These are phyloP conservation scores for Drosophila siamana DNA, from an alignment of 2,888 invertebrate genomes.

Conservation along the genomic window DNA sequence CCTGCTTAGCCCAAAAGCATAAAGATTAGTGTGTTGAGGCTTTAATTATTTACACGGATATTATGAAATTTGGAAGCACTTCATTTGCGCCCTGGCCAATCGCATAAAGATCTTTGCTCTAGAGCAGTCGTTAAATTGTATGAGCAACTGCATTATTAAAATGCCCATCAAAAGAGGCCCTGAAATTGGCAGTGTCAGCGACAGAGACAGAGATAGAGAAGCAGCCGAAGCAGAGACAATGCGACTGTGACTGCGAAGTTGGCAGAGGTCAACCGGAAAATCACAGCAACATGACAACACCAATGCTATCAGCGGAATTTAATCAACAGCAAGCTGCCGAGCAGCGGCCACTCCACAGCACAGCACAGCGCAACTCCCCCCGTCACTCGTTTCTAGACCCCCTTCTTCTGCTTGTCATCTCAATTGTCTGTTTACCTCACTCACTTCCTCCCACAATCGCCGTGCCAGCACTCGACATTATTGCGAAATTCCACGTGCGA, in stretches of 20 bases:
- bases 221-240: constrained; percentile 25
- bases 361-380: background rate
- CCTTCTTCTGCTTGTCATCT: background rate
- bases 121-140: constrained; percentile 42
- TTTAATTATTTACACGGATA: constrained; percentile 66
- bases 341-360: constrained; percentile 12
- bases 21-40: constrained; percentile 41
- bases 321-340: constrained; percentile 61
- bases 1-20: constrained; percentile 1
- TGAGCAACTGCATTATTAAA: constrained; percentile 68
- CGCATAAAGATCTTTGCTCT: constrained; percentile 1
- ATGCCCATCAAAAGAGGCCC: constrained; percentile 61
- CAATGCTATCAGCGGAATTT: constrained; percentile 72
- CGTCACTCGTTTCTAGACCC: background rate
- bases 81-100: constrained; percentile 42
- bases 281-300: constrained; percentile 66
- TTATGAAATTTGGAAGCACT: constrained; percentile 56
- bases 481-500: constrained; percentile 77
- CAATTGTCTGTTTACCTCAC: constrained; percentile 1
- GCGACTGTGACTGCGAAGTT: constrained; percentile 13
- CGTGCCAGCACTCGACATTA: constrained; percentile 51
- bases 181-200: constrained; percentile 49
- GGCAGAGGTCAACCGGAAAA: constrained; percentile 70
- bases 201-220: background rate
- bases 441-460: background rate